phyloP scores from a whole-genome alignment of 2,113 vertebrate species.

The Excalfactoria chinensis region DNA sequence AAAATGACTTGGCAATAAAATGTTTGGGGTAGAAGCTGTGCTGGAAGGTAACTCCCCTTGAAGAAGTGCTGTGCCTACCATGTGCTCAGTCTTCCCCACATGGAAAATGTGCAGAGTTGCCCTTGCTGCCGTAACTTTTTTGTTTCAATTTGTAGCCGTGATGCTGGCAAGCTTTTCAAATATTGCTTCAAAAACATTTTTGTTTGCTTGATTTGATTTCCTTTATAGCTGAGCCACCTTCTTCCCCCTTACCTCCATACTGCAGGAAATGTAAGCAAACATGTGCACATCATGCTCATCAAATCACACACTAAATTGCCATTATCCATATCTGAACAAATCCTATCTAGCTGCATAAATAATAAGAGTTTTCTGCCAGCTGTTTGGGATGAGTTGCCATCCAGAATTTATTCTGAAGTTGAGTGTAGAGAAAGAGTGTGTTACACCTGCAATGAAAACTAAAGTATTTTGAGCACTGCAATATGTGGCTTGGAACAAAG shows the following conservation, averaged over 20 bases:
- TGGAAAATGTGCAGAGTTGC: neutral
- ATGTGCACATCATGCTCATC: accelerated
- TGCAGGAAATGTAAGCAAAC: neutral
- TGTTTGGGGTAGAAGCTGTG: neutral
- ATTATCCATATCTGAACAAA: neutral
- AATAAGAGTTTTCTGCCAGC: neutral
- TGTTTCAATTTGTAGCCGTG: neutral
- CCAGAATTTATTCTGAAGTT: neutral
- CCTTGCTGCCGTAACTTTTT: neutral
- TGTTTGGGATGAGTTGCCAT: neutral
- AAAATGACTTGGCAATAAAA: neutral
- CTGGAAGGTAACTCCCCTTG: neutral
- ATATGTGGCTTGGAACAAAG: neutral
- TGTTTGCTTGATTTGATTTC: neutral
- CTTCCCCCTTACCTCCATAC: neutral
- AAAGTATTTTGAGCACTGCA: neutral
- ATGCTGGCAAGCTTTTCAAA: neutral
- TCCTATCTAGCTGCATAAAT: neutral
- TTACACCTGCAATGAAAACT: neutral
- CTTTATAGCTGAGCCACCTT: neutral
- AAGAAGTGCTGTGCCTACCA: neutral
- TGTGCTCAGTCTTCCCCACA: neutral
- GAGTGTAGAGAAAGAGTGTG: neutral
- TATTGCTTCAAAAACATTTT: neutral
- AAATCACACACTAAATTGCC: neutral